Percentiles rank a stretch among this genome's conserved stretches.
Conservation (phyloP, 2,888 invertebrate species). For the Carcina quercana region DNA sequence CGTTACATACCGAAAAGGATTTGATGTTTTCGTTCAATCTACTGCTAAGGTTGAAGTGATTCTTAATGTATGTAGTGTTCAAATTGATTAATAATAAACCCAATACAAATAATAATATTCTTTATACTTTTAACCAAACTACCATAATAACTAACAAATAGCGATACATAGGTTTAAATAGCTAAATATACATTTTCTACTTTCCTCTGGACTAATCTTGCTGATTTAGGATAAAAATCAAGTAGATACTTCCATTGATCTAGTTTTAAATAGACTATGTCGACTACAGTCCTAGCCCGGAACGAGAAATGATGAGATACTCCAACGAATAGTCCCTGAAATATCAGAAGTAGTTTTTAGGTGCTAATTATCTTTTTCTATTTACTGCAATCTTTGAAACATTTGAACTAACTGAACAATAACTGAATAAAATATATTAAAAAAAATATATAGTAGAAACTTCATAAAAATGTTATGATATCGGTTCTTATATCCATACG, state of each 20-base stretch:
- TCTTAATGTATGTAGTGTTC: too few relatives aligned
- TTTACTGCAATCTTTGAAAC: neutral
- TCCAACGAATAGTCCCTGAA: conserved; percentile 68
- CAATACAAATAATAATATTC: neutral
- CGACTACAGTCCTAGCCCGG: conserved; percentile 65
- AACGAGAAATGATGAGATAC: conserved; percentile 71
- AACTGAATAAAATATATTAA: too few relatives aligned
- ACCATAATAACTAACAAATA: conserved; percentile 2
- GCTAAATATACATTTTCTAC: conserved; percentile 64
- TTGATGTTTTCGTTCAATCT: too few relatives aligned
- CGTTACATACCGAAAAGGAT: too few relatives aligned
- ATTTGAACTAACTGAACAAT: neutral
- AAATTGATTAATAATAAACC: conserved; percentile 1
- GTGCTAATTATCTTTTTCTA: neutral
- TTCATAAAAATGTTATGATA: too few relatives aligned
- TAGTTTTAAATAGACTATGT: conserved; percentile 63
- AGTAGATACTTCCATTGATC: conserved; percentile 69
- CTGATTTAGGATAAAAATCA: conserved; percentile 60
- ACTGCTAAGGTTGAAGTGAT: too few relatives aligned
- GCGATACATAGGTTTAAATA: too few relatives aligned
- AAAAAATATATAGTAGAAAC: too few relatives aligned
- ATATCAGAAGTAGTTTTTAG: conserved; percentile 10
- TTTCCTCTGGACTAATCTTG: conserved; percentile 53
- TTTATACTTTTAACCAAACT: too few relatives aligned
- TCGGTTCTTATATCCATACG: too few relatives aligned